Base-by-base conservation (phyloP, 2,797 vertebrate genomes). In the Cheirogaleus major region DNA sequence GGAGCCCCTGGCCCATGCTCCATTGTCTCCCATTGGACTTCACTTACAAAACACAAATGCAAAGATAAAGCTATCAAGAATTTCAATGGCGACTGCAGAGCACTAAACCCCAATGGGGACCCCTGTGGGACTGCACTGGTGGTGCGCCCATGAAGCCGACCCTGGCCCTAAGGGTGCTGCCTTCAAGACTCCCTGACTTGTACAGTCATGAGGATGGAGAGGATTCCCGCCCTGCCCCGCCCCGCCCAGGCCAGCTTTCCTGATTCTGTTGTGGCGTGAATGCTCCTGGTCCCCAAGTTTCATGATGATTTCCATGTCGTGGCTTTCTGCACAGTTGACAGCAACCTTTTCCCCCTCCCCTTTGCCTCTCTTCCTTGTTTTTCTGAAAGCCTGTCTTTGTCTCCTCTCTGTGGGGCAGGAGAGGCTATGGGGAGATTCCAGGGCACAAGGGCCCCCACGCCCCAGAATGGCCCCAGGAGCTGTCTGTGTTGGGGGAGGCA, bases 91-190 rank as follows among this genome's bases (percentile, higher is more conserved):
- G 1, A 83, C 25, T 38, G 4, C 38, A 59, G 72, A 73, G 65
- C 3, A 9, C 22, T 25, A 41, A 41, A n/a, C 3, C 38, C 52
- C 35, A 25, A 25, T 1, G 9, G 30, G 38, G 27, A 25, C 30
- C 25, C 23, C 61, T 7, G 0, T n/a, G 20, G 27, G 17, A 11
- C 27, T 0, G 0, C 14, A 7, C 20, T 35, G 15, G 50, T 23
- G 38, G 15, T 14, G 5, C 57, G 55, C 22, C 41, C 4, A 0
- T 38, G 63, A 17, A 81, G 69, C 83, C 30, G 17, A n/a, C 25
- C 13, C 8, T 43, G 57, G 27, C 38, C 48, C 6, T 14, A 25
- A 18, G 35, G 17, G n/a, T 30, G 45, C 20, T 18, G 20, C 32
- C 52, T 55, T 35, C 38, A 61, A 35, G 35, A 25, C 55, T 72